Percentiles rank a stretch among this genome's conserved stretches.
Evolutionary conservation across 2,888 invertebrate species (phyloP).

Genomic region (Caenorhabditis sp.): DNA sequence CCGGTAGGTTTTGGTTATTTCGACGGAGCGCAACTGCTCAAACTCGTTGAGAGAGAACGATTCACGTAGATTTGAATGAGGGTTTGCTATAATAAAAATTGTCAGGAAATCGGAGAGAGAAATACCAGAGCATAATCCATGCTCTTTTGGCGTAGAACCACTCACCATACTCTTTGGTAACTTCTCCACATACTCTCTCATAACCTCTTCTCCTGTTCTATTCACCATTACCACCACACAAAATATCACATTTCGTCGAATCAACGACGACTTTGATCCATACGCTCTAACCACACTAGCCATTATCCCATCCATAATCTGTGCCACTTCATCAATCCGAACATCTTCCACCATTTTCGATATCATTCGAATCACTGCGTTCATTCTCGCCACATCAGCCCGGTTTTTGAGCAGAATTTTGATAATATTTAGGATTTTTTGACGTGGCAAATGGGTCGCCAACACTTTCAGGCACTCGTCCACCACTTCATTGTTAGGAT

Average conservation of each 20-base stretch:
- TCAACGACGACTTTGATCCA: slow-evolving; percentile 30
- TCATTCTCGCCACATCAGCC: slow-evolving; percentile 21
- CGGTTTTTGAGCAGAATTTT: slow-evolving; percentile 21
- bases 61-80: slow-evolving; percentile 41
- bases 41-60: slow-evolving; percentile 30
- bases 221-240: slow-evolving; percentile 39
- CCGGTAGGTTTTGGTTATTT: slow-evolving; percentile 16
- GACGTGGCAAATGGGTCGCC: slow-evolving; percentile 30
- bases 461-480: slow-evolving; percentile 3
- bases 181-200: slow-evolving; percentile 29
- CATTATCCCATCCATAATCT: slow-evolving; percentile 25
- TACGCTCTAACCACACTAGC: slow-evolving; percentile 22
- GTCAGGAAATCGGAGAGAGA: not conserved
- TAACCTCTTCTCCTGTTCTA: slow-evolving; percentile 22
- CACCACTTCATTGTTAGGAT: not conserved
- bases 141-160: not conserved
- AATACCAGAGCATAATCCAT: not conserved
- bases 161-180: slow-evolving; percentile 37
- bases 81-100: slow-evolving; percentile 24
- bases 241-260: slow-evolving; percentile 36
- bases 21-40: not conserved
- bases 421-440: slow-evolving; percentile 31
- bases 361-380: slow-evolving; percentile 28
- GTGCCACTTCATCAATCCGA: slow-evolving; percentile 22
- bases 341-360: slow-evolving; percentile 28